Conservation (phyloP, 2,113 vertebrate genomes). For the Crotalus helleri region DNA sequence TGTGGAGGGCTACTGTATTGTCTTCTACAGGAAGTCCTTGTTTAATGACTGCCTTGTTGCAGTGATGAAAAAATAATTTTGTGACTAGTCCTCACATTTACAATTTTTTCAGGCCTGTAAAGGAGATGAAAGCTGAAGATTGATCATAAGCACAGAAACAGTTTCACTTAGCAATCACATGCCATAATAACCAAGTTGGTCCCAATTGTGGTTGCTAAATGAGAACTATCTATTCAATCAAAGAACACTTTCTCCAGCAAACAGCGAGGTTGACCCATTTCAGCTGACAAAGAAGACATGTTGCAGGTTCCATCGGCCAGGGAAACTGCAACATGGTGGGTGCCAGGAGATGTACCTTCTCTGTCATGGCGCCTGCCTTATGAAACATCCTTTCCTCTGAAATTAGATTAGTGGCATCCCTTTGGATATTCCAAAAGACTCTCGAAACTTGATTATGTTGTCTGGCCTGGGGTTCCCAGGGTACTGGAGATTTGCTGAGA, state of each 20-base stretch:
- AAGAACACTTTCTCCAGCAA: neutral
- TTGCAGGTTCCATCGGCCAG: neutral
- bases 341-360: neutral
- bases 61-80: neutral
- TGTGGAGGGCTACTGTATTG: neutral
- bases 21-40: neutral
- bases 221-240: neutral
- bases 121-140: neutral
- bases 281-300: neutral
- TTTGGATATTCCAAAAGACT: neutral
- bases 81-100: neutral
- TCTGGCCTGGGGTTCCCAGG: too few relatives aligned
- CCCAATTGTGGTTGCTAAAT: neutral
- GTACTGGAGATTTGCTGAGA: neutral
- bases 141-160: neutral
- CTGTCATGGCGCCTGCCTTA: neutral
- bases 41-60: neutral
- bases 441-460: neutral
- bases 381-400: neutral
- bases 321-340: neutral
- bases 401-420: neutral
- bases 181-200: neutral
- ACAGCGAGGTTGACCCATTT: neutral
- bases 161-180: neutral
- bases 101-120: neutral